Percentiles rank a stretch among this genome's conserved stretches.
Conservation (phyloP, 2,113 vertebrate species). For the Ovis aries region ARS-UI_Ramb_v3.0 NC_056055.1:245780001-245780500, state of each 20-base stretch:
- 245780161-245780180: neutral
- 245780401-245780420: neutral
- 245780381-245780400: neutral
- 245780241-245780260: neutral
- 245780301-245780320: neutral
- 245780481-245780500: neutral
- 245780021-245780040: neutral
- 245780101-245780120: neutral
- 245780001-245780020: neutral
- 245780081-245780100: neutral
- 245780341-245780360: neutral
- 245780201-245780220: neutral
- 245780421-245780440: neutral
- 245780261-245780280: neutral
- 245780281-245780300: neutral
- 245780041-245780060: neutral
- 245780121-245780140: neutral
- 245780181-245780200: neutral
- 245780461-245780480: neutral
- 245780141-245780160: neutral
- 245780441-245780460: neutral
- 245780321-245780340: neutral
- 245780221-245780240: neutral
- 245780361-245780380: neutral
- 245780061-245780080: neutral